phyloP scores from a whole-genome alignment of 2,113 vertebrate genomes.

The Colius striatus region DNA sequence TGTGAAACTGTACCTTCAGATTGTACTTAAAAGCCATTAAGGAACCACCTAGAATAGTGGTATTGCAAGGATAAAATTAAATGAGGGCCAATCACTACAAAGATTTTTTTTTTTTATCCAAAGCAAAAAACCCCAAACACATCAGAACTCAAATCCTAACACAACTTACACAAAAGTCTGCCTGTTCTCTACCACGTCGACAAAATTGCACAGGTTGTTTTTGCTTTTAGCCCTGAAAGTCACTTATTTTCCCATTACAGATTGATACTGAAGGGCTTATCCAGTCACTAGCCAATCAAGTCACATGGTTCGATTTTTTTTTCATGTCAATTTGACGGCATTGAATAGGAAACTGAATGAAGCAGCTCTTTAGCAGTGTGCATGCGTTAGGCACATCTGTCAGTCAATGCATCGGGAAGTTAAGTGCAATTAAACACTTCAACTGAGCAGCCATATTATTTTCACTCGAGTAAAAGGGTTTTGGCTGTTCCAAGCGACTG shows the following conservation, averaged over 20 bases:
- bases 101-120: neutral
- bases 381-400: neutral
- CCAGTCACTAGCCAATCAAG: slow-evolving; percentile 3
- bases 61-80: neutral
- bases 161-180: neutral
- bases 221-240: neutral
- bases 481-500: neutral
- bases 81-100: neutral
- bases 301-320: neutral
- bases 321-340: neutral
- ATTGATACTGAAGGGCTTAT: neutral
- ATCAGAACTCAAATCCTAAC: neutral
- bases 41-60: neutral
- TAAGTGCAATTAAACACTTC: slow-evolving; percentile 28
- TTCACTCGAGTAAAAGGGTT: slow-evolving; percentile 45
- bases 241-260: neutral
- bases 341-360: slow-evolving; percentile 26
- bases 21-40: neutral
- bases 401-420: slow-evolving; percentile 34
- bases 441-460: slow-evolving; percentile 50
- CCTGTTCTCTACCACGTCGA: neutral
- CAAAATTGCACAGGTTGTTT: neutral
- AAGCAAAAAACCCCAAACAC: neutral
- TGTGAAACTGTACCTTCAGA: neutral
- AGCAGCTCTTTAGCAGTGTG: neutral